Evolutionary conservation across 1,140 invertebrate species (phyloP).

Genomic region (Drosophila bifasciata): DNA sequence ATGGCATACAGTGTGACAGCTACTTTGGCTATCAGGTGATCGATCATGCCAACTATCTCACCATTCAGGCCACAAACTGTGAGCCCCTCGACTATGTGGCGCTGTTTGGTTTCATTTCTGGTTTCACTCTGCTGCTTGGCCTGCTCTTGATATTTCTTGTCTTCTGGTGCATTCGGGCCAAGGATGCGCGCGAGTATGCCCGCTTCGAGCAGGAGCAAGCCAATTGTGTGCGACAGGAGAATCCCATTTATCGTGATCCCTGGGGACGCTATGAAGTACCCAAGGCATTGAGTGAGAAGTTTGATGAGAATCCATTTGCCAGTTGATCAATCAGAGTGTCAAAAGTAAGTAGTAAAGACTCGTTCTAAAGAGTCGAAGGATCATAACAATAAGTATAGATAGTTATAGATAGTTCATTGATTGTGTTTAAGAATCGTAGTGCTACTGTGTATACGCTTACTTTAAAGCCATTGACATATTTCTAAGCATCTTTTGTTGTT

Average conservation of each 20-base stretch:
- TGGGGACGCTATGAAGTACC: slow-evolving; percentile 85
- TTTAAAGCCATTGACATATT: too few species aligned
- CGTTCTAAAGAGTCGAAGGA: background rate
- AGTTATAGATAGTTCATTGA: too few species aligned
- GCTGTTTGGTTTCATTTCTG: slow-evolving; percentile 80
- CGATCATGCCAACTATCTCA: slow-evolving; percentile 69
- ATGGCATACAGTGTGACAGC: slow-evolving; percentile 84
- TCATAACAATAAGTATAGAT: too few species aligned
- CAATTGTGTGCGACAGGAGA: slow-evolving; percentile 83
- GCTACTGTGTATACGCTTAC: too few species aligned
- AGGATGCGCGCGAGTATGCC: slow-evolving; percentile 85
- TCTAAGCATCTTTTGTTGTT: too few species aligned
- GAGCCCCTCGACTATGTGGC: slow-evolving; percentile 66
- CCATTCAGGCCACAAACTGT: slow-evolving; percentile 83
- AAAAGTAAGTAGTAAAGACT: too few species aligned
- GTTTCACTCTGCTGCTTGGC: slow-evolving; percentile 84
- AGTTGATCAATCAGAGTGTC: slow-evolving; percentile 12
- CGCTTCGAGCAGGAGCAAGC: slow-evolving; percentile 84
- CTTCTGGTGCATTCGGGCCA: slow-evolving; percentile 84
- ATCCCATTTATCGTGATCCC: slow-evolving; percentile 86
- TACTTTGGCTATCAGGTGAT: slow-evolving; percentile 84
- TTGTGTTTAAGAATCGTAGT: too few species aligned
- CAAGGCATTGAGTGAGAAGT: slow-evolving; percentile 66
- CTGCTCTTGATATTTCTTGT: slow-evolving; percentile 83
- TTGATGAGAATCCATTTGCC: slow-evolving; percentile 70